Base-by-base conservation (phyloP, 2,113 vertebrate genomes). In the Dromiciops gliroides region DNA sequence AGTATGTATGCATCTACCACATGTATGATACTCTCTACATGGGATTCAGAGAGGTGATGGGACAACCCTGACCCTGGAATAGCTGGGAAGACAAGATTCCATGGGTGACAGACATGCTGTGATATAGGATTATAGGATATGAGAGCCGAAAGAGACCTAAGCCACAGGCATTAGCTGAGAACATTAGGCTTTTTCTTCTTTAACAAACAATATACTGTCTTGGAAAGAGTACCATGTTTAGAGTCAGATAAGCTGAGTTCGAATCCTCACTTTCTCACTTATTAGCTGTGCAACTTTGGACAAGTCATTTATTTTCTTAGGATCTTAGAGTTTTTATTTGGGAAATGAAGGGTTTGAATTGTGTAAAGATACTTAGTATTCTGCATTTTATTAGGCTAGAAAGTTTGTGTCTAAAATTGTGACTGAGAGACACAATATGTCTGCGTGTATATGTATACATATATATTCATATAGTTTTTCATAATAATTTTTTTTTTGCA, bases 11-110 rank as follows among this genome's bases (percentile, higher is more conserved):
- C 19, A 83, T 44, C 14, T 83, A 23, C 37, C 44, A 23, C 3
- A 44, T 44, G n/a, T 44, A 23, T 83, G n/a, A 44, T 23, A 44
- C 6, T 83, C 19, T 83, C 7, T n/a, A 44, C 16, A 8, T 83
- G 67, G 67, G 37, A 44, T 44, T 44, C n/a, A 52, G 60, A 88
- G 94, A 92, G 44, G 52, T 93, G 92, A 94, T 48, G 48, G 48
- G 44, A 24, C 19, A 22, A 92, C n/a, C 47, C 19, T 24, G 10
- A 14, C 51, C 24, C 31, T 97, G 75, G 92, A 26, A 75, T 90
- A 89, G 3, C 83, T 56, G 52, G 90, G 19, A 28, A 95, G 89
- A 60, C 37, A 67, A 37, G 60, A 67, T 16, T 67, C 60, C 60
- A 67, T 67, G 60, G 56, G 60, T 37, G 31, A 67, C 60, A 67